phyloP scores from a whole-genome alignment of 2,113 vertebrate species.

The Pseudorhombus dupliciocellatus region DNA sequence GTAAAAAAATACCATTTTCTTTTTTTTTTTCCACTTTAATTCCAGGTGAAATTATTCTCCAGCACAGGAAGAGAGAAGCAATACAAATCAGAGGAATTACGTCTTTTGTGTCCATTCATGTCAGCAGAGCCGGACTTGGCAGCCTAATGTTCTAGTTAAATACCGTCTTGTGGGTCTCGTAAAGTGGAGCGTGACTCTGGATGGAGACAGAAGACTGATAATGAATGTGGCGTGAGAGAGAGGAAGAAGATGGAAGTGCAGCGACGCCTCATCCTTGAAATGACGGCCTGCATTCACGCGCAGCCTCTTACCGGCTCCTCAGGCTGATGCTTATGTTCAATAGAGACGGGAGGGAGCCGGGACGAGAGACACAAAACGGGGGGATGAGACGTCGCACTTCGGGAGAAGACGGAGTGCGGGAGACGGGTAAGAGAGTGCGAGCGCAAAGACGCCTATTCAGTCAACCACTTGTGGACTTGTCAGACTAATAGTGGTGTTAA shows the following conservation, averaged over 20 bases:
- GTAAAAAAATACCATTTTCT: background rate
- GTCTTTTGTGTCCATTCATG: slow-evolving; percentile 6
- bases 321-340: background rate
- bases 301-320: background rate
- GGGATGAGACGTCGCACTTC: background rate
- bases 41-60: background rate
- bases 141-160: slow-evolving; percentile 22
- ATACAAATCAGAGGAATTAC: background rate
- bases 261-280: slow-evolving; percentile 8
- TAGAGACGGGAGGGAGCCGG: background rate
- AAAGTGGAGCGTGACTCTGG: slow-evolving; percentile 30
- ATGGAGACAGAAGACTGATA: slow-evolving; percentile 11
- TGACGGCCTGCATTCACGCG: slow-evolving; percentile 24
- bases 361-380: background rate
- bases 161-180: background rate
- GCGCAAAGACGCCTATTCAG: background rate
- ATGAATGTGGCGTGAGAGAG: background rate
- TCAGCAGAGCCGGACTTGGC: background rate
- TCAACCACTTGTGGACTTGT: slow-evolving; percentile 47
- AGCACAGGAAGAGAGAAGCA: background rate
- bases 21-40: background rate
- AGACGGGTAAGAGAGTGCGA: background rate
- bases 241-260: background rate
- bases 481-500: slow-evolving; percentile 47
- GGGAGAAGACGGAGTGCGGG: background rate